Evolutionary conservation across 2,113 vertebrate genomes (phyloP), one percentile per base, ranked within the genome.

Genomic region (Lepus timidus): DNA sequence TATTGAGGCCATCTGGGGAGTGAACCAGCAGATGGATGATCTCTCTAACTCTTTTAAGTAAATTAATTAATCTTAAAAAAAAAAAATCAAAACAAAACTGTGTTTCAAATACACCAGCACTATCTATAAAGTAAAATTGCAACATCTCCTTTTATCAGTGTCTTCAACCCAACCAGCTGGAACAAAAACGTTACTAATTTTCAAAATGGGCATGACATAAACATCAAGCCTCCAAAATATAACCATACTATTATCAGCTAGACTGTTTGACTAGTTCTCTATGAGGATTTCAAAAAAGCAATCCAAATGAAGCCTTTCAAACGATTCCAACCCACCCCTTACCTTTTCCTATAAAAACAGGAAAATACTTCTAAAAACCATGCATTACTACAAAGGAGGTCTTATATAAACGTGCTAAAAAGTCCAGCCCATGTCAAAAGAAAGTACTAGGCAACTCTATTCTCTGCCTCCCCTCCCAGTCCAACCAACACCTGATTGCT

Each of bases 171-270:
- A 81, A 78, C 9, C 6, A 87, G 4, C 27, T n/a, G 61, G 58
- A 85, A 95, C 27, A 87, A 64, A 76, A 78, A 70, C 31, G 7
- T 85, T 62, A 61, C 85, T 92, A 79, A 93, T 19, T 70, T 94
- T 86, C 27, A 92, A 90, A 85, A 52, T 1, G 2, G 83, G 33
- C 23, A 62, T 17, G 33, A 29, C 25, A 90, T 14, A 17, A 70
- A 49, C 3, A 4, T 39, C n/a, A 84, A 29, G 10, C 27, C 13
- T 74, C 68, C 62, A 76, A 93, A 96, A 85, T 4, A 62, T 22
- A 51, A 9, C 8, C 65, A 62, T 31, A 67, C 29, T 65, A 23
- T 51, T 83, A 84, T 75, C n/a, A 86, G 13, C 62, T n/a, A 79
- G 33, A 76, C 55, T 55, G 83, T 76, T 27, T 88, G 25, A 96